Conservation (phyloP, 2,888 invertebrate species). For the Chesias legatella region DNA sequence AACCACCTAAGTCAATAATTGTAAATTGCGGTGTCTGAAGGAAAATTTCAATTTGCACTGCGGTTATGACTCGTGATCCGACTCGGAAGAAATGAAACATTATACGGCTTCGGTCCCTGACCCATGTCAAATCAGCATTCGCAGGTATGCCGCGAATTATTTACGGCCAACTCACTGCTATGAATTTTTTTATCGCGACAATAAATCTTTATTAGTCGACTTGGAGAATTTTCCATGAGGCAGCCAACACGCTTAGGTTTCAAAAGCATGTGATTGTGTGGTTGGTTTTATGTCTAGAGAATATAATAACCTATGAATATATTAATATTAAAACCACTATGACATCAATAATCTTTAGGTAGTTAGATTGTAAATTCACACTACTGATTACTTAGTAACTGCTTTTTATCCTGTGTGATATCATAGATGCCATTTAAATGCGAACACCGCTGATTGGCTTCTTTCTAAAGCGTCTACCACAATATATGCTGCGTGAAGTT, state of each 20-base stretch:
- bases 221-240: slow-evolving; percentile 48
- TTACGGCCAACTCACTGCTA: slow-evolving; percentile 69
- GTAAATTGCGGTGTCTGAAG: slow-evolving; percentile 44
- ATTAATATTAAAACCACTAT: no score
- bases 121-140: slow-evolving; percentile 77
- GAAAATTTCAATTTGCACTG: slow-evolving; percentile 68
- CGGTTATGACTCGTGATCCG: slow-evolving; percentile 60
- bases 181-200: slow-evolving; percentile 68
- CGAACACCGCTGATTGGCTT: no score
- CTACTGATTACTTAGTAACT: no score
- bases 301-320: no score
- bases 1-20: slow-evolving; percentile 43
- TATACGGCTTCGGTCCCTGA: slow-evolving; percentile 61
- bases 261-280: slow-evolving; percentile 21
- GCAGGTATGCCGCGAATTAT: slow-evolving; percentile 75
- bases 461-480: no score
- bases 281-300: no score
- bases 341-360: no score
- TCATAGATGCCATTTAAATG: no score
- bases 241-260: slow-evolving; percentile 26
- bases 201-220: slow-evolving; percentile 73
- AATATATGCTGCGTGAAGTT: no score
- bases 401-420: no score
- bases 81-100: slow-evolving; percentile 70
- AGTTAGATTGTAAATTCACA: no score